Percentiles rank a stretch among this genome's conserved stretches.
These are phyloP conservation scores for Rhynchophorus ferrugineus DNA, from an alignment of 1,140 invertebrate species.

Conservation along the genomic window DNA sequence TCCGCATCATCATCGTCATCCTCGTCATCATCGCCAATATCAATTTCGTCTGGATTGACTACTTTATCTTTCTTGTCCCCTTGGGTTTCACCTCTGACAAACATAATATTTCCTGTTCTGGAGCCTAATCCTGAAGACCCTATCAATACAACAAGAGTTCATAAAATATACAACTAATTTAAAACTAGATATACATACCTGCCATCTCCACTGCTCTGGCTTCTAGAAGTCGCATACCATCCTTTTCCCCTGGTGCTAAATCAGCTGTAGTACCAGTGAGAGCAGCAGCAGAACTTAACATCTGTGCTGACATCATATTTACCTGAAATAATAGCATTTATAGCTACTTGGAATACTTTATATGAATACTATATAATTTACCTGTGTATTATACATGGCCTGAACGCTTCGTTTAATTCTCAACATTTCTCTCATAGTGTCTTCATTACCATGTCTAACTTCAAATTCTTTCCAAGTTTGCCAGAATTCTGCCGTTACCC, in stretches of 20 bases:
- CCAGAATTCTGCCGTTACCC: constrained; percentile 92
- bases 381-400: constrained; percentile 93
- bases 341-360: not conserved
- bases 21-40: constrained; percentile 77
- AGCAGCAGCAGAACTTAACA: constrained; percentile 68
- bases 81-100: constrained; percentile 81
- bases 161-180: not conserved
- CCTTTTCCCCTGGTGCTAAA: constrained; percentile 60
- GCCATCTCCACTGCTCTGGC: constrained; percentile 67
- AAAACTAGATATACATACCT: constrained; percentile 30
- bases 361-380: constrained; percentile 1
- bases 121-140: constrained; percentile 24
- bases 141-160: not conserved
- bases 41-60: constrained; percentile 90
- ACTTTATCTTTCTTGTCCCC: constrained; percentile 65
- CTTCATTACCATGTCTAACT: constrained; percentile 95
- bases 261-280: constrained; percentile 57
- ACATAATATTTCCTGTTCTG: constrained; percentile 64
- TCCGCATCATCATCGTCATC: constrained; percentile 61
- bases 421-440: constrained; percentile 98
- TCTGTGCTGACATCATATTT: constrained; percentile 97
- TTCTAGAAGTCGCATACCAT: constrained; percentile 83
- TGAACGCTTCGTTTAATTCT: constrained; percentile 95
- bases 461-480: constrained; percentile 99
- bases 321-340: constrained; percentile 40